phyloP scores from a whole-genome alignment of 2,113 vertebrate genomes.

The Burhinus bistriatus region DNA sequence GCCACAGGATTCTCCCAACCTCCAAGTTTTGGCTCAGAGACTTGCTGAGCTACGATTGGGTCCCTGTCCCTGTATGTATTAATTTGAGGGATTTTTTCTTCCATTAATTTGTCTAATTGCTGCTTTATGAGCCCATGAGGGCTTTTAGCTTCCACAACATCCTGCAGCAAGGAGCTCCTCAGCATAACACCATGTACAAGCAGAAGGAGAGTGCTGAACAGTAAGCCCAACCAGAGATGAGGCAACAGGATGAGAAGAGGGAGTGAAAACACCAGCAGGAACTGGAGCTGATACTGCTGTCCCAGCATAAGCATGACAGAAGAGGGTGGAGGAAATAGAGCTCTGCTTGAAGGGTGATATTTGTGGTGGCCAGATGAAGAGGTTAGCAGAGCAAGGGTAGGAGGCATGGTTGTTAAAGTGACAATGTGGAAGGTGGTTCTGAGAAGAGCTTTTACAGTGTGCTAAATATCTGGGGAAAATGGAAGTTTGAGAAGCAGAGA shows the following conservation, averaged over 20 bases:
- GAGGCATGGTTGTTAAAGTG: not conserved
- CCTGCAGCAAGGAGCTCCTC: not conserved
- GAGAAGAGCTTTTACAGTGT: not conserved
- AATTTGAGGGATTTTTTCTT: not conserved
- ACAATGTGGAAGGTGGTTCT: not conserved
- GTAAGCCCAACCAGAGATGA: not conserved
- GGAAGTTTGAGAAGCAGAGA: not conserved
- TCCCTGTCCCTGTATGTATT: not conserved
- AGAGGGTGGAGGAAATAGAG: not conserved
- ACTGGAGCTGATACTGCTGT: not conserved
- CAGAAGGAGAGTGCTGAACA: not conserved
- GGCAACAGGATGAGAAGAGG: not conserved
- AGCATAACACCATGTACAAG: accelerated
- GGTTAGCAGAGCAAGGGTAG: not conserved
- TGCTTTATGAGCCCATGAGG: not conserved
- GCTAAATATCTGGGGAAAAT: not conserved
- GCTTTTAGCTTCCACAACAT: not conserved
- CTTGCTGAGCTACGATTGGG: not conserved
- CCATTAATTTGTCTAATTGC: not conserved
- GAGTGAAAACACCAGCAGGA: not conserved
- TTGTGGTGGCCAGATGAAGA: not conserved
- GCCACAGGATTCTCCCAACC: not conserved
- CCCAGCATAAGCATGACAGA: not conserved
- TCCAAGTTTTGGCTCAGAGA: not conserved
- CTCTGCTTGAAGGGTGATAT: not conserved